Evolutionary conservation across 2,113 vertebrate species (phyloP).

Genomic region (Poecile atricapillus): DNA sequence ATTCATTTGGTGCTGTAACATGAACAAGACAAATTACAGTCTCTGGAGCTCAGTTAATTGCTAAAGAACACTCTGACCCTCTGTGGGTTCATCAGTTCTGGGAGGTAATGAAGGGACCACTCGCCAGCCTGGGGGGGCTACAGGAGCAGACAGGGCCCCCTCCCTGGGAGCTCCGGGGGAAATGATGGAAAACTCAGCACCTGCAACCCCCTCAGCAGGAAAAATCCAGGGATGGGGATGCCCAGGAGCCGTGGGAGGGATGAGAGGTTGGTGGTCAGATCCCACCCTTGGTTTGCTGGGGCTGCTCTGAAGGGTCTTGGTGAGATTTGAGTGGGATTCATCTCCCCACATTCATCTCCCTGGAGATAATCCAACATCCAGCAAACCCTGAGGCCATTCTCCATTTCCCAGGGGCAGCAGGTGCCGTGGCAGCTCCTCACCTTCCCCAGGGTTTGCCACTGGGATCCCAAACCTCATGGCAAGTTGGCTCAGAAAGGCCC

Average conservation of each 20-base stretch:
- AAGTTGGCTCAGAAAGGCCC: not conserved
- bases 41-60: constrained; percentile 61
- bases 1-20: constrained; percentile 60
- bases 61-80: constrained; percentile 56
- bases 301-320: not conserved
- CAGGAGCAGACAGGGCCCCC: not conserved
- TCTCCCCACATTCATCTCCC: not conserved
- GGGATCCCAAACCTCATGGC: not conserved
- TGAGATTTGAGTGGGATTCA: not conserved
- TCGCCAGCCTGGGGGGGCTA: not conserved
- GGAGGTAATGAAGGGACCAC: not conserved
- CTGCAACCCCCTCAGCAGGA: fast-evolving
- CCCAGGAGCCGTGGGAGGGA: not conserved
- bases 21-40: constrained; percentile 60
- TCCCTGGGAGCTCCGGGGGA: not conserved
- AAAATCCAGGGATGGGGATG: not conserved
- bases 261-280: not conserved
- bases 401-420: not conserved
- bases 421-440: not conserved
- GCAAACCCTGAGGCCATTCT: not conserved
- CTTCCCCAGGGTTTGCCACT: not conserved
- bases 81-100: constrained; percentile 24
- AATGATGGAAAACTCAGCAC: not conserved
- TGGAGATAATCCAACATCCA: not conserved
- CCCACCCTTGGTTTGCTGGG: not conserved